Conservation (phyloP, 2,797 vertebrate genomes). For the Gouania willdenowi region DNA sequence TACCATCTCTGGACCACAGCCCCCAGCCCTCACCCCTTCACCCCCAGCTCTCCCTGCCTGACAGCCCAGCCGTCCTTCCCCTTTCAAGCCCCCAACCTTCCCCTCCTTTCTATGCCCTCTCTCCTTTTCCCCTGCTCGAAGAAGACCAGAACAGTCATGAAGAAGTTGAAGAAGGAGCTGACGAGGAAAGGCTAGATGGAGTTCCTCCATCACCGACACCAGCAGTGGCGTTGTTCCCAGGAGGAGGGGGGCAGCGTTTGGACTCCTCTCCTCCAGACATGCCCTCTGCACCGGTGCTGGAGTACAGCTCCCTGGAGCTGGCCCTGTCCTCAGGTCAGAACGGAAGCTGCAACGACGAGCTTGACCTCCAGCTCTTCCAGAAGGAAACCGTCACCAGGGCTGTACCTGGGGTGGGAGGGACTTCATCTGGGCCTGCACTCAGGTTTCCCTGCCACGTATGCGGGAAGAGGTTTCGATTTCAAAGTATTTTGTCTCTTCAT, state of each 20-base stretch:
- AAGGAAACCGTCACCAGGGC: constrained; percentile 62
- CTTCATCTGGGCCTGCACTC: constrained; percentile 56
- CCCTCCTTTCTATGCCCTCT: constrained; percentile 65
- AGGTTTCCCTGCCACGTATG: constrained; percentile 88
- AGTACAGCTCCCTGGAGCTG: constrained; percentile 73
- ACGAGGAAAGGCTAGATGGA: constrained; percentile 56
- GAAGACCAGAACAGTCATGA: constrained; percentile 30
- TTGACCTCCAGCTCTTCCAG: constrained; percentile 88
- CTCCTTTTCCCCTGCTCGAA: constrained; percentile 59
- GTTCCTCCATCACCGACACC: constrained; percentile 68
- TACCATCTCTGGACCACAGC: constrained; percentile 78
- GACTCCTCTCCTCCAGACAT: constrained; percentile 68
- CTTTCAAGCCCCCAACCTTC: constrained; percentile 59
- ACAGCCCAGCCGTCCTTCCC: constrained; percentile 51
- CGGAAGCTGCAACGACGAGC: constrained; percentile 70
- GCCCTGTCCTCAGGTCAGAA: constrained; percentile 77
- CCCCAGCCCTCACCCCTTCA: constrained; percentile 59
- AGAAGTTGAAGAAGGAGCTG: constrained; percentile 61
- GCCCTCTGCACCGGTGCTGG: constrained; percentile 59
- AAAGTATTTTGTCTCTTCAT: constrained; percentile 90
- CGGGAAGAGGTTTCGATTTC: constrained; percentile 91
- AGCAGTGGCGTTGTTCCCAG: constrained; percentile 72
- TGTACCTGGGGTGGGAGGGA: constrained; percentile 54
- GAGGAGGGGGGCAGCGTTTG: constrained; percentile 51
- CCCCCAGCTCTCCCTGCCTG: constrained; percentile 45